Base-by-base conservation (phyloP, 1,140 invertebrate species). In the Eubasilissa regina region DNA sequence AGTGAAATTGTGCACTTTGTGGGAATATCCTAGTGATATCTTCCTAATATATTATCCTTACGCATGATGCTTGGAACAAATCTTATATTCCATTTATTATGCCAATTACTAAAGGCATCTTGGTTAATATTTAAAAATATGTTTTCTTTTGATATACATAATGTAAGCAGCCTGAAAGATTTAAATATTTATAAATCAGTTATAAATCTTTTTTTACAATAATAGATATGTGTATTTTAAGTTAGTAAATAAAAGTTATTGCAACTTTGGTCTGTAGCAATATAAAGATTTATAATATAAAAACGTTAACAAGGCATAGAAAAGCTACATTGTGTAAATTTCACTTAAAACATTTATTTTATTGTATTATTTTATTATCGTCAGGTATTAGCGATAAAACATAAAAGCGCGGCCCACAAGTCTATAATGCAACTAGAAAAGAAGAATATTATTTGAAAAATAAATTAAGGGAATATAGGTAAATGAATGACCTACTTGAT, bases 241-340 rank as follows among this genome's bases (percentile, higher is more conserved):
- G 15, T 74, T 74, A 56, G 53, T 72, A 72, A 48, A 72, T 53
- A 35, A 72, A 47, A 48, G 19, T 44, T 74, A 74, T 74, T 56
- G 70, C 70, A 43, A 55, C 70, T 74, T 74, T 74, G 70, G 70
- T 74, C 70, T 74, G 70, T 74, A 74, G 70, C 70, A 74, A 74
- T 74, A 43, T 74, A 74, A 74, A 47, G 17, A 74, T 55, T 19
- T 15, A 73, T 55, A 74, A 74, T 74, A 74, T 56, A 56, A 74
- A 74, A 74, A 74, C 70, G 56, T 74, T 56, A 74, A 74, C 70
- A 74, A 74, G 70, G 70, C 70, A 74, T 74, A 74, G 70, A 74
- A 74, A 74, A 74, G 70, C 70, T 74, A 74, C 70, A 58, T 58
- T 55, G 51, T 74, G 44, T 74, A 74, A 72, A 72, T 72, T 72